These are phyloP conservation scores for Onychomys arenicola DNA, from an alignment of 2,797 vertebrate species.

Conservation along the genomic window DNA sequence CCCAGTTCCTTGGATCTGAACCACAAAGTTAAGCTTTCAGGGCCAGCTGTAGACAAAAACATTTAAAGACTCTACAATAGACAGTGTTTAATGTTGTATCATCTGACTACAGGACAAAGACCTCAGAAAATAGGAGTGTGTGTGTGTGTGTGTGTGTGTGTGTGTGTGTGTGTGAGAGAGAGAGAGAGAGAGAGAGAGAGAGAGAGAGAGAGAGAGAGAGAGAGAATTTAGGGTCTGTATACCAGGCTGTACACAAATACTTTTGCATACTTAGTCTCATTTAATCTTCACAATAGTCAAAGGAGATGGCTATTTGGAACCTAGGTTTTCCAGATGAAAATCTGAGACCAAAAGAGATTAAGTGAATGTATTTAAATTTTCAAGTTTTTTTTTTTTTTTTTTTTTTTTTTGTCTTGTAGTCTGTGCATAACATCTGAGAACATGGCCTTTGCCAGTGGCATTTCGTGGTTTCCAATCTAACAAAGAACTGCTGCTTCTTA, in stretches of 20 bases:
- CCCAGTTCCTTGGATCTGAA: slow-evolving; percentile 60
- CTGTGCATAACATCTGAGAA: slow-evolving; percentile 16
- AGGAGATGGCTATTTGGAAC: slow-evolving; percentile 49
- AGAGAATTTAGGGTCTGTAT: neutral
- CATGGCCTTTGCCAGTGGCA: neutral
- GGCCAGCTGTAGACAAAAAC: neutral
- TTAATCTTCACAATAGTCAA: slow-evolving; percentile 34
- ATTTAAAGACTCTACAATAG: neutral
- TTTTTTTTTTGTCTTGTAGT: slow-evolving; percentile 12
- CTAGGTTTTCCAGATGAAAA: slow-evolving; percentile 42
- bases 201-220: too few species aligned
- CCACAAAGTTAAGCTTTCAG: slow-evolving; percentile 58
- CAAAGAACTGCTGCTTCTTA: slow-evolving; percentile 28
- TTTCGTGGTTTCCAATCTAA: slow-evolving; percentile 44
- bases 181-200: too few species aligned
- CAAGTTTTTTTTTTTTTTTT: too few species aligned
- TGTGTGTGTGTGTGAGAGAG: too few species aligned
- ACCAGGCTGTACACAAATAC: neutral
- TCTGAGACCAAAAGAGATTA: slow-evolving; percentile 48
- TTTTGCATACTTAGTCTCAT: slow-evolving; percentile 32
- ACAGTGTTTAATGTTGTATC: neutral
- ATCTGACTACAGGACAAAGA: neutral
- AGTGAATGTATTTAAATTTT: slow-evolving; percentile 51
- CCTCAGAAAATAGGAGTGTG: neutral
- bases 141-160: slow-evolving; percentile 38